Conservation (phyloP, 2,888 invertebrate genomes). For the Euplexia lucipara region DNA sequence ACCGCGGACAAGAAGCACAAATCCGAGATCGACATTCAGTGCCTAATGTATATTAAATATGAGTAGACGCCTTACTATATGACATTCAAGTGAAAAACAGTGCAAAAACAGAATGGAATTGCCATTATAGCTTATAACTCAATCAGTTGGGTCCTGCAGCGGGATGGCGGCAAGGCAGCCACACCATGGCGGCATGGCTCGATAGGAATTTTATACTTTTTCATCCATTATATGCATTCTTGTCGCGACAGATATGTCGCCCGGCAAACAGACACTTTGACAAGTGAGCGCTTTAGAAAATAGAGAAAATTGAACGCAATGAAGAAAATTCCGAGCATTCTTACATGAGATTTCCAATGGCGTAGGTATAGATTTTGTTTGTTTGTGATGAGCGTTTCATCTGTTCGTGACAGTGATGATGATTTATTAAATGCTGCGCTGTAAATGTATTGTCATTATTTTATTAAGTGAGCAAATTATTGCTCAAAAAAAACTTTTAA, state of each 20-base stretch:
- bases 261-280: conserved; percentile 73
- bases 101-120: conserved; percentile 87
- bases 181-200: conserved; percentile 62
- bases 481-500: no score
- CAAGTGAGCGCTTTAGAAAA: conserved; percentile 76
- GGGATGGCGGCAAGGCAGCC: conserved; percentile 46
- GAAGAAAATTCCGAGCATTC: conserved; percentile 79
- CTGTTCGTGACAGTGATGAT: neutral
- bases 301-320: conserved; percentile 76
- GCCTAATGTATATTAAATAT: conserved; percentile 89
- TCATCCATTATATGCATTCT: conserved; percentile 85
- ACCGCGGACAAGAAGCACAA: conserved; percentile 80
- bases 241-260: conserved; percentile 76
- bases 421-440: neutral
- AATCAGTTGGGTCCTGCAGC: conserved; percentile 81
- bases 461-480: neutral
- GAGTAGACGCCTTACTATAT: conserved; percentile 74
- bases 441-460: neutral
- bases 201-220: conserved; percentile 89
- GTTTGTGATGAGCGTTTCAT: neutral
- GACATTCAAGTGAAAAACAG: conserved; percentile 87
- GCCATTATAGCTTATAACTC: conserved; percentile 90
- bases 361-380: conserved; percentile 31
- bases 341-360: conserved; percentile 62
- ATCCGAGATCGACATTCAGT: conserved; percentile 80